A percentile compares a stretch with the other conserved stretches of the same genome.
These are phyloP conservation scores for Eulemur mongoz DNA, from an alignment of 2,797 vertebrate species.

Conservation along the genomic window DNA sequence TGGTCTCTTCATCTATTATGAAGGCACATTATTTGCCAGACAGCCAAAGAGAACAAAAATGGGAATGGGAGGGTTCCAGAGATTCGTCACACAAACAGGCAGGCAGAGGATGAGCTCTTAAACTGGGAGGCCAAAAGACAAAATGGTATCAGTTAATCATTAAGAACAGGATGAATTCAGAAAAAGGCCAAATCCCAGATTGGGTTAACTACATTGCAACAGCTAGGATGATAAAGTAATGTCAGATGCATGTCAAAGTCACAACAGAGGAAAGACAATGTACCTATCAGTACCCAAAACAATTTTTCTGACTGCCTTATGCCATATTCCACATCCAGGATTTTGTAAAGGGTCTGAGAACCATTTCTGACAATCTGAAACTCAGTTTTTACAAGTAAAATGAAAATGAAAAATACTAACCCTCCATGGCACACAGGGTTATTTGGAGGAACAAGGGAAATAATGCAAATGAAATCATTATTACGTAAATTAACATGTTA, in stretches of 20 bases:
- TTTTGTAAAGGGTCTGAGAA: neutral
- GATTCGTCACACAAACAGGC: neutral
- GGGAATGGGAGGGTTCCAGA: neutral
- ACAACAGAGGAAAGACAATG: neutral
- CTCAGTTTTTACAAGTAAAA: neutral
- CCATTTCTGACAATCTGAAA: neutral
- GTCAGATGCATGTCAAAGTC: neutral
- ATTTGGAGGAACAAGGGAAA: neutral
- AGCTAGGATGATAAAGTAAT: neutral
- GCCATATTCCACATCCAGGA: neutral
- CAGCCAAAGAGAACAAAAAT: neutral
- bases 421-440: neutral
- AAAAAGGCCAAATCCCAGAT: neutral
- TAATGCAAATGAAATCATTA: neutral
- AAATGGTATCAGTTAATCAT: neutral
- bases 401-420: neutral
- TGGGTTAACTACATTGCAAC: neutral
- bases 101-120: neutral
- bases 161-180: neutral
- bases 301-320: neutral
- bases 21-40: neutral
- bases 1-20: neutral
- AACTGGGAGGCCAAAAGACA: neutral
- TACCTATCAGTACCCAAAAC: neutral
- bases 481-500: neutral